A percentile compares a stretch with the other conserved stretches of the same genome.
These are phyloP conservation scores for Argyrosomus japonicus DNA, from an alignment of 2,113 vertebrate species.

Conservation along the genomic window DNA sequence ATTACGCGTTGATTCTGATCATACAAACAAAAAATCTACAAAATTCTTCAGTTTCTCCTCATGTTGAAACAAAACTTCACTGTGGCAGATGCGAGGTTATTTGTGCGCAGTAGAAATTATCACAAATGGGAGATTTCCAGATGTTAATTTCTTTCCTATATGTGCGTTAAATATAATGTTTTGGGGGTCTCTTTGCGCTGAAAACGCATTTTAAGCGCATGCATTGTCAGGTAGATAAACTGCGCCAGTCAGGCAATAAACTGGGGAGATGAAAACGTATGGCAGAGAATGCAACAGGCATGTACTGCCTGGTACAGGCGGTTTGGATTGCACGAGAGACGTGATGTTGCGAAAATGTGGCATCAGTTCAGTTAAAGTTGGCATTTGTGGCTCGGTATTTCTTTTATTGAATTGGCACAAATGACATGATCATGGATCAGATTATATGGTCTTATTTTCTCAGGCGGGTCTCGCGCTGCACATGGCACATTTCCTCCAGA, in stretches of 20 bases:
- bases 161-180: slow-evolving; percentile 6
- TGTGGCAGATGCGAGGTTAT: neutral
- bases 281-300: slow-evolving; percentile 53
- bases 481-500: slow-evolving; percentile 47
- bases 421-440: neutral
- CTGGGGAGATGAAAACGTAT: neutral
- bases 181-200: neutral
- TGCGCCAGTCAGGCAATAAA: neutral
- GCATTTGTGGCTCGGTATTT: neutral
- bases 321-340: neutral
- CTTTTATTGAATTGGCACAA: neutral
- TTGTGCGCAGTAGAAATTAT: neutral
- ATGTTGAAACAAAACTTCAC: neutral
- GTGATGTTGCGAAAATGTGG: neutral
- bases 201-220: slow-evolving; percentile 3
- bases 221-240: neutral
- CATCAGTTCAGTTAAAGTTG: neutral
- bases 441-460: neutral
- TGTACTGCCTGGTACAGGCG: neutral
- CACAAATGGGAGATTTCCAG: too few species aligned
- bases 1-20: neutral
- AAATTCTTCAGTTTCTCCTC: neutral
- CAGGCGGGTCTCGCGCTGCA: slow-evolving; percentile 24
- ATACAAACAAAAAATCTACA: neutral
- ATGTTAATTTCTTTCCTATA: neutral